Evolutionary conservation across 2,797 vertebrate species (phyloP), one percentile per base, ranked within the genome.

Genomic region (Gadopsis bispinosus): DNA sequence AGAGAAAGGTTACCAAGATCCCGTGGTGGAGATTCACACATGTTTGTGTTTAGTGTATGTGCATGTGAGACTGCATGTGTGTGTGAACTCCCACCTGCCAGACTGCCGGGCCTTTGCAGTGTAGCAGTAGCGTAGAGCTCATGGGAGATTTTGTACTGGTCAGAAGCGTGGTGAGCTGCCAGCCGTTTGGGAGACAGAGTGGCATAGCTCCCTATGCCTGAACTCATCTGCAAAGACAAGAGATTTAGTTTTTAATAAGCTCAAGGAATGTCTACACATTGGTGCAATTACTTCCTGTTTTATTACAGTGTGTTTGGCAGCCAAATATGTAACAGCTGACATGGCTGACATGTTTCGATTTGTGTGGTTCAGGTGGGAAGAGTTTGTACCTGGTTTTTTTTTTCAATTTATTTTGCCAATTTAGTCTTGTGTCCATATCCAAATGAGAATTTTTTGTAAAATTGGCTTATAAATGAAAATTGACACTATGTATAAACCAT

Each of bases 181-280:
- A 98, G 96, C 83, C 98, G 96, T 94, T 99, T 99, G 90, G 98
- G 98, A 89, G 98, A 99, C 90, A 99, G 95, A 35, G 98, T 99
- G 91, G 98, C 98, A 94, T 99, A 99, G 93, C 96, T 96, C 92
- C 97, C 97, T 90, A 99, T 97, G 93, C 97, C 95, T 81, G 96
- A 97, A 96, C 97, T 98, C 93, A 98, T 96, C 94, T 95, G 87
- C 59, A 85, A 90, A 74, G 16, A 83, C 12, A 77, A 73, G 5
- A 47, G 43, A 31, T 70, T 50, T 17, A 16, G 48, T 58, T 12
- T 33, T 10, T 3, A 69, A 70, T 48, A 56, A 58, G 7, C n/a
- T 45, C 6, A 31, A 11, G 8, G 20, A 41, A 50, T 6, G 2
- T 55, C 39, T 29, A 16, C 41, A 19, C 35, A 43, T n/a, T 26